Conservation (phyloP, 2,888 invertebrate species). For the Sarcophaga carnaria region DNA sequence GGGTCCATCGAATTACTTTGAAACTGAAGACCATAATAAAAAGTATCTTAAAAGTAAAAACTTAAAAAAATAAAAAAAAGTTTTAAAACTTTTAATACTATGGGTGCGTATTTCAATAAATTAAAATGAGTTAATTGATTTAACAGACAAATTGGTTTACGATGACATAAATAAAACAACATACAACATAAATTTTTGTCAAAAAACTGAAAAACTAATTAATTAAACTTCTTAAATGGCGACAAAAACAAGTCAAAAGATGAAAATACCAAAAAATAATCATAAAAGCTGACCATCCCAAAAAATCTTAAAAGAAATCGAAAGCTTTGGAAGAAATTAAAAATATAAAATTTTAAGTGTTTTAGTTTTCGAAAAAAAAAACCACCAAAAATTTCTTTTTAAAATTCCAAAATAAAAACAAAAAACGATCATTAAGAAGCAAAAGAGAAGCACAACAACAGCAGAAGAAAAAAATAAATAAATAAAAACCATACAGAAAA, state of each 20-base stretch:
- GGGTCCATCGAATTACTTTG: too few relatives aligned
- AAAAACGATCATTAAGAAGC: conserved; percentile 38
- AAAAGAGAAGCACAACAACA: not conserved
- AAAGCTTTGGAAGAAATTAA: conserved; percentile 44
- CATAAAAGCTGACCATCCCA: not conserved
- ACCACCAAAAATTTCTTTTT: conserved; percentile 63
- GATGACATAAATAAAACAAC: too few relatives aligned
- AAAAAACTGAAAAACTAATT: not conserved
- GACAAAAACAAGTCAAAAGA: not conserved
- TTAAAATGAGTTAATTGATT: too few relatives aligned
- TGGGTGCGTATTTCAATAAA: too few relatives aligned
- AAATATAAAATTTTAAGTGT: conserved; percentile 43
- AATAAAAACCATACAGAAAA: conserved; percentile 9
- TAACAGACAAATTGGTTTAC: too few relatives aligned
- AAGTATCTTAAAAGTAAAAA: too few relatives aligned
- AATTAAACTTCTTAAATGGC: conserved; percentile 50
- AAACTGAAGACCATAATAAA: too few relatives aligned
- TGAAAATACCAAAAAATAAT: not conserved
- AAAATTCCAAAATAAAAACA: conserved; percentile 46
- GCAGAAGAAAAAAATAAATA: not conserved
- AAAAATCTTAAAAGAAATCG: conserved; percentile 60
- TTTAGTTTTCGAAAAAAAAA: conserved; percentile 31
- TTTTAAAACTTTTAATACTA: too few relatives aligned
- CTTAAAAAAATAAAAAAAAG: too few relatives aligned
- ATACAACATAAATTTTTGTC: too few relatives aligned